Base-by-base conservation (phyloP, 2,888 invertebrate species). In the Nephrotoma guestfalica region DNA sequence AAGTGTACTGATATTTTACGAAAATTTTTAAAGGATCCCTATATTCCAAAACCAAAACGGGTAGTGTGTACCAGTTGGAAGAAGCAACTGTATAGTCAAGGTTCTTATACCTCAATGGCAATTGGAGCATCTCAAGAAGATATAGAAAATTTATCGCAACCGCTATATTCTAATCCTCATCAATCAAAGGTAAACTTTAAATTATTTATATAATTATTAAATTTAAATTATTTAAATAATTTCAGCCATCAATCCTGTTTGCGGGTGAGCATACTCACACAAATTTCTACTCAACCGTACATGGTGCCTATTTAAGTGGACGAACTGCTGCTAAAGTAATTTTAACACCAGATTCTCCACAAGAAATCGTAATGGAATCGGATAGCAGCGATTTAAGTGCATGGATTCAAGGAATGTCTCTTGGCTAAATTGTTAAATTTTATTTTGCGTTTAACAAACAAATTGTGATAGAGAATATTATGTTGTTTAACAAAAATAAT, bases 221-320 rank as follows among this genome's bases (percentile, higher is more conserved):
- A 57, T 57, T 7, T 71, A 7, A n/a, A 9, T 86, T 5, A 4
- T 42, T 30, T 42, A 40, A 2, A 40, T 87, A 87, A 88, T 92
- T 93, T 88, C 91, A 97, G 97, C 97, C 97, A 88, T 94, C 94
- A 51, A 91, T 97, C 89, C 92, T 96, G 90, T 98, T 98, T 93
- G 98, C 98, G 89, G 98, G 98, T 87, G 98, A 98, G 92, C 98
- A 98, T 89, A 98, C 98, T 83, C 98, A 98, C 93, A 96, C 96
- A 90, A 96, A 94, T 90, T 98, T 97, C 91, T 98, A 98, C 92
- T 98, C 98, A 86, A 98, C 98, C 1, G 97, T 97, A 47, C 98
- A 98, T 90, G 98, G 98, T 86, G 98, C 98, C 51, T 97, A 96
- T 90, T 92, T 98, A 86, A 96, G 96, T 86, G 98, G 98, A 0